Percentiles rank a stretch among this genome's conserved stretches.
These are phyloP conservation scores for Apodemia mormo DNA, from an alignment of 2,888 invertebrate species.

Conservation along the genomic window DNA sequence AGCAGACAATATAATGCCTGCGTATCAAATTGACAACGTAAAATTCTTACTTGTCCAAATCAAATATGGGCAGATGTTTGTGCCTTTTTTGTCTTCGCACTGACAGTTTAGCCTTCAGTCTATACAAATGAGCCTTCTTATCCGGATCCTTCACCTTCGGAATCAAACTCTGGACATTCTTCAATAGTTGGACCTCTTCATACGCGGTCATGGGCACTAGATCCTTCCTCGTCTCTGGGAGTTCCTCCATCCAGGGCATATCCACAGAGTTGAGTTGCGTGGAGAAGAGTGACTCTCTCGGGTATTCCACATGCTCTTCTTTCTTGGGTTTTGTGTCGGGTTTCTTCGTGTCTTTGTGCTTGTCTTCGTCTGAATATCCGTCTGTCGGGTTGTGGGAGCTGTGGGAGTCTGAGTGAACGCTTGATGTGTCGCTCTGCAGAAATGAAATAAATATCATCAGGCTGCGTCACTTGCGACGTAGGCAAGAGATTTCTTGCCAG, in stretches of 20 bases:
- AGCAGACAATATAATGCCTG: too few relatives aligned
- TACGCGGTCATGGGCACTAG: constrained; percentile 64
- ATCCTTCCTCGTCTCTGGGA: constrained; percentile 42
- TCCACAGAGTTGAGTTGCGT: constrained; percentile 55
- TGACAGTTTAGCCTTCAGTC: constrained; percentile 59
- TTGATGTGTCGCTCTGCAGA: constrained; percentile 65
- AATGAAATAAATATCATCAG: not conserved
- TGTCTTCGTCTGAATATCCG: constrained; percentile 36
- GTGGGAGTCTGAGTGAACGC: constrained; percentile 62
- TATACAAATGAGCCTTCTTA: constrained; percentile 51
- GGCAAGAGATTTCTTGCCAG: too few relatives aligned
- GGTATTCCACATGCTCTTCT: constrained; percentile 44
- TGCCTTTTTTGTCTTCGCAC: constrained; percentile 67
- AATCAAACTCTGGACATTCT: constrained; percentile 63
- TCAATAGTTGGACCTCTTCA: constrained; percentile 70
- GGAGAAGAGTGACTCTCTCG: constrained; percentile 60
- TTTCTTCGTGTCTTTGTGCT: constrained; percentile 30
- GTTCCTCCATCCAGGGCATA: constrained; percentile 60
- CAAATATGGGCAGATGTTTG: constrained; percentile 67
- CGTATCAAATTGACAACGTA: not conserved
- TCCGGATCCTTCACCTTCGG: constrained; percentile 55
- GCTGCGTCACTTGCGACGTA: too few relatives aligned
- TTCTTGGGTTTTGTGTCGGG: constrained; percentile 46
- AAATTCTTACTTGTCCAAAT: constrained; percentile 65
- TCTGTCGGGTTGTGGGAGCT: constrained; percentile 43